Percentiles rank a stretch among this genome's conserved stretches.
Evolutionary conservation across 2,113 vertebrate species (phyloP).

Genomic region (Phasianus colchicus): DNA sequence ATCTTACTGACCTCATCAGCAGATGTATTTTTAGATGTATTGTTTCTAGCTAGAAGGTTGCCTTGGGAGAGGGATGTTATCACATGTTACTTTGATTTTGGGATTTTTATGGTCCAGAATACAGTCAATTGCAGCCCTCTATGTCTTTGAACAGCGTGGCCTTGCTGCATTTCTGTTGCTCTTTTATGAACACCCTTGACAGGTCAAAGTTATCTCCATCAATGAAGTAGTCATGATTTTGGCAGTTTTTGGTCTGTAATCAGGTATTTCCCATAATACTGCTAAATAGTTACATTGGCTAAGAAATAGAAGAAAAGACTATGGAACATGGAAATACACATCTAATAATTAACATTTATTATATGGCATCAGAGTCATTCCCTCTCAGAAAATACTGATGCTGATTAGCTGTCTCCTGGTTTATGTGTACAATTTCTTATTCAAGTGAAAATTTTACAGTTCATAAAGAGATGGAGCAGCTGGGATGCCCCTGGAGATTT

Average conservation of each 20-base stretch:
- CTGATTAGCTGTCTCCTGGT: background rate
- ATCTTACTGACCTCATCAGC: slow-evolving; percentile 55
- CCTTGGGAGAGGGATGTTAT: background rate
- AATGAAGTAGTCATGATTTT: background rate
- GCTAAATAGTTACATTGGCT: background rate
- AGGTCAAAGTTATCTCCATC: background rate
- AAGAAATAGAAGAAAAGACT: background rate
- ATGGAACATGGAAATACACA: background rate
- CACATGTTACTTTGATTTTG: background rate
- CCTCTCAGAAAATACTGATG: rapidly evolving
- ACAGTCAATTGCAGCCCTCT: slow-evolving; percentile 11
- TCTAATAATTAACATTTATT: background rate
- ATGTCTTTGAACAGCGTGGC: background rate
- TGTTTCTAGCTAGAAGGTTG: slow-evolving; percentile 32
- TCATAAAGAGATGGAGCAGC: background rate
- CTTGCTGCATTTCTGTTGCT: slow-evolving; percentile 4
- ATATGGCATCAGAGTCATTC: background rate
- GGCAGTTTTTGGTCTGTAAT: background rate
- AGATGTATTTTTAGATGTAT: slow-evolving; percentile 66
- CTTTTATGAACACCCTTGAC: background rate
- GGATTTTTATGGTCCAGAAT: slow-evolving; percentile 3
- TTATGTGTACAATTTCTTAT: background rate
- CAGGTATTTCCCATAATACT: background rate
- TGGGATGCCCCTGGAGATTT: background rate
- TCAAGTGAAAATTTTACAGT: background rate